Evolutionary conservation across 1,140 invertebrate genomes (phyloP).

Genomic region (Panulirus ornatus): DNA sequence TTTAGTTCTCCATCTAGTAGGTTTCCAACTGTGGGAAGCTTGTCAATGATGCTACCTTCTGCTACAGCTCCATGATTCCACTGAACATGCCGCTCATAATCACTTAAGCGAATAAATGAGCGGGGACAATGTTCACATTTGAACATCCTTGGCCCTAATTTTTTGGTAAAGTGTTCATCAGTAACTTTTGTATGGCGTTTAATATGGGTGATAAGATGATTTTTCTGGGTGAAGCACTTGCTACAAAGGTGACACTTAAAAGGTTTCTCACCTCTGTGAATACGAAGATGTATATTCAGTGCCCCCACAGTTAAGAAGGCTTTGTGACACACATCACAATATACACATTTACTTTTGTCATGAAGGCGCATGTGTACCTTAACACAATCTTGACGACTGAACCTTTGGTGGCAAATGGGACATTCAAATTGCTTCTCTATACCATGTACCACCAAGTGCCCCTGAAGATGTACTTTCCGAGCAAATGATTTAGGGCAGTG

Average conservation of each 20-base stretch:
- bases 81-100: constrained; percentile 75
- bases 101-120: constrained; percentile 73
- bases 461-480: constrained; percentile 74
- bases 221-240: constrained; percentile 74
- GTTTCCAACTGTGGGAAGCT: constrained; percentile 59
- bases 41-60: constrained; percentile 66
- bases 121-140: constrained; percentile 74
- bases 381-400: constrained; percentile 74
- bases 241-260: constrained; percentile 75
- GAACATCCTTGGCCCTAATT: constrained; percentile 74
- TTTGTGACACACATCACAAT: constrained; percentile 75
- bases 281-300: constrained; percentile 74
- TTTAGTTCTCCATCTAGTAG: constrained; percentile 63
- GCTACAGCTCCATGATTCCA: constrained; percentile 75
- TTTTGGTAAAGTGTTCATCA: constrained; percentile 73
- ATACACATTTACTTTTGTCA: constrained; percentile 75
- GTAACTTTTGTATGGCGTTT: constrained; percentile 74
- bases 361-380: constrained; percentile 75
- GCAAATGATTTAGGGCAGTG: constrained; percentile 75
- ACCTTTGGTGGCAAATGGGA: constrained; percentile 73
- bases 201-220: constrained; percentile 75
- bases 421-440: constrained; percentile 75
- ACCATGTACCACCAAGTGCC: constrained; percentile 72
- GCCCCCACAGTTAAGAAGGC: constrained; percentile 74
- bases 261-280: constrained; percentile 75